Evolutionary conservation across 2,888 invertebrate genomes (phyloP), one percentile per base, ranked within the genome.

Genomic region (Cosmopolites sordidus): DNA sequence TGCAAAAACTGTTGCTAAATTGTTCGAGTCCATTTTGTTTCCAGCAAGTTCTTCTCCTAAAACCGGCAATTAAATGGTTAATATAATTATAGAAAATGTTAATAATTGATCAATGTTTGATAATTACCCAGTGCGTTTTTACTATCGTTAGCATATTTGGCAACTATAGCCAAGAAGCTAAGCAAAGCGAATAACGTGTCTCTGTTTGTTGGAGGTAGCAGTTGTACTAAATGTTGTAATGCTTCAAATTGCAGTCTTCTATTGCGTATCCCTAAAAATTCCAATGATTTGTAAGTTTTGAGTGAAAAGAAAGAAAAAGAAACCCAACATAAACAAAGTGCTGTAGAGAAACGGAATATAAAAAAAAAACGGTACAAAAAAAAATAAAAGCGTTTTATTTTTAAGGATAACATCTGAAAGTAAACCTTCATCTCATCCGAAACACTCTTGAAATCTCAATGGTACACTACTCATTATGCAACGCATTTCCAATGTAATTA

Each of bases 1-100:
- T 1, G 95, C 95, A 73, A 96, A 92, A 33, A 96, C 83, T 0
- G 93, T 95, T 0, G 96, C 95, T 58, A 96, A 76, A 73, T 95
- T 96, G 47, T 84, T 87, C 40, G 89, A 85, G 73, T 94, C 92
- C 96, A 96, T 96, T 78, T 90, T 92, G 76, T 95, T 95, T 1
- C 95, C 95, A 11, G 82, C 73, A 42, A 84, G 58, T 66, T 75
- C 72, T 61, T 82, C 80, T 15, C 80, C 86, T 78, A 52, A 37
- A 61, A 51, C 17, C 37, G 16, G 22, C 12, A 37, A 11, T 29
- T 29, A 29, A 29, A 8, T 8, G 11, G 29, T 29, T 29, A 29
- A 11, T 8, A 11, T 29, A 29, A 11, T 6, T 29, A 29, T 8
- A 29, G 29, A 11, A 11, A 8, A 8, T 29, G 29, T 11, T 29